These are phyloP conservation scores for Popillia japonica DNA, from an alignment of 1,140 invertebrate species.

Conservation along the genomic window DNA sequence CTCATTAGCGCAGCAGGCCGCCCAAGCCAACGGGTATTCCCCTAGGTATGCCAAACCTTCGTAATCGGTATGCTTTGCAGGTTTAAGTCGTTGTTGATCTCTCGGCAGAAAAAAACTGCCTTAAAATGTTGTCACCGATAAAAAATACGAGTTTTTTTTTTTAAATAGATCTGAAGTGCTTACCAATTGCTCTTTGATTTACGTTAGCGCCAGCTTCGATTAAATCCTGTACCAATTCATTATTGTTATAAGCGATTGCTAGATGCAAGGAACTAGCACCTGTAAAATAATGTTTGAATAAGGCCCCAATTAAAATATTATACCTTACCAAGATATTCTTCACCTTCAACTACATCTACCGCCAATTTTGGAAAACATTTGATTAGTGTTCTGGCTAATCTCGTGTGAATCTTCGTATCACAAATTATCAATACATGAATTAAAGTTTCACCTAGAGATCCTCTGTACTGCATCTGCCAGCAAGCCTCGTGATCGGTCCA, in stretches of 20 bases:
- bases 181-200: constrained; percentile 88
- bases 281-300: too few species aligned
- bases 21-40: constrained; percentile 96
- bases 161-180: neutral
- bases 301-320: too few species aligned
- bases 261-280: constrained; percentile 90
- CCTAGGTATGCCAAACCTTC: constrained; percentile 95
- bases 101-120: constrained; percentile 90
- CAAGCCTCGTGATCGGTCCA: constrained; percentile 92
- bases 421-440: constrained; percentile 95
- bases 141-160: too few species aligned
- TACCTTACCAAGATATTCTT: constrained; percentile 90
- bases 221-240: constrained; percentile 93
- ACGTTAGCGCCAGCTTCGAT: constrained; percentile 91
- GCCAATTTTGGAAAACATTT: constrained; percentile 92
- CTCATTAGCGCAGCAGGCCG: constrained; percentile 95
- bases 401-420: constrained; percentile 86
- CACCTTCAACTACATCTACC: constrained; percentile 94
- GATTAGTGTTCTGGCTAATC: constrained; percentile 86
- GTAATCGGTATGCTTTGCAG: constrained; percentile 87
- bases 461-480: constrained; percentile 97
- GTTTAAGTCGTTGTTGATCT: constrained; percentile 83
- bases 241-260: constrained; percentile 95
- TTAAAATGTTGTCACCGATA: constrained; percentile 49
- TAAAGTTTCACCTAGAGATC: constrained; percentile 92